Evolutionary conservation across 2,797 vertebrate species (phyloP).

Genomic region (Onychomys leucogaster): DNA sequence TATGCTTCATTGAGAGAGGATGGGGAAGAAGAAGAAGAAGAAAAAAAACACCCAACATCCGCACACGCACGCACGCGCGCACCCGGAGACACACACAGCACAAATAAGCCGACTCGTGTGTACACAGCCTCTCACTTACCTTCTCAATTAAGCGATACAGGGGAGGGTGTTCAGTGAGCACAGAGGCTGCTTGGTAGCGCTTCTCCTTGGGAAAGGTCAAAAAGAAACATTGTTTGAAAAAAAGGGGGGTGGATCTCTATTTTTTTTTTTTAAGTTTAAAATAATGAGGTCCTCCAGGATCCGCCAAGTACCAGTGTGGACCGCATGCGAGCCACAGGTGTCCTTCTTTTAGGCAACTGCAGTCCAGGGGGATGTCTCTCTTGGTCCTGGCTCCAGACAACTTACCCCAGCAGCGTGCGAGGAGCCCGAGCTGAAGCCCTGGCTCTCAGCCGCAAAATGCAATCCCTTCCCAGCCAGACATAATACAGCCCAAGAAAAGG

Average conservation of each 20-base stretch:
- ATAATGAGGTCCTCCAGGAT: conserved; percentile 92
- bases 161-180: conserved; percentile 89
- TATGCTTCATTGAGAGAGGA: conserved; percentile 84
- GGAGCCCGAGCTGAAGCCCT: conserved; percentile 87
- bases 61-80: conserved; percentile 82
- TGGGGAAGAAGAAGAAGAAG: conserved; percentile 8
- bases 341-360: conserved; percentile 88
- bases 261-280: conserved; percentile 88
- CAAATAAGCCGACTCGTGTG: conserved; percentile 84
- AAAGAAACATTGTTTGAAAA: conserved; percentile 89
- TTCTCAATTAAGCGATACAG: conserved; percentile 91
- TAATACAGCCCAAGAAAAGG: conserved; percentile 91
- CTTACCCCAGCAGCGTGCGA: conserved; percentile 90
- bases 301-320: conserved; percentile 86
- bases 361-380: conserved; percentile 84
- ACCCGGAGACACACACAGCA: conserved; percentile 70
- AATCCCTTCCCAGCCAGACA: conserved; percentile 92
- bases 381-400: conserved; percentile 87
- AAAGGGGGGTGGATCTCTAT: conserved; percentile 82
- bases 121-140: conserved; percentile 90
- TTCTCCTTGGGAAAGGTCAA: conserved; percentile 92
- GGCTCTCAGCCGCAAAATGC: conserved; percentile 91
- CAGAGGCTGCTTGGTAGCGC: conserved; percentile 88
- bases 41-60: conserved; percentile 79
- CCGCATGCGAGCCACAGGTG: conserved; percentile 94